Evolutionary conservation across 1,140 invertebrate genomes (phyloP).

Genomic region (Drosophila leontia): DNA sequence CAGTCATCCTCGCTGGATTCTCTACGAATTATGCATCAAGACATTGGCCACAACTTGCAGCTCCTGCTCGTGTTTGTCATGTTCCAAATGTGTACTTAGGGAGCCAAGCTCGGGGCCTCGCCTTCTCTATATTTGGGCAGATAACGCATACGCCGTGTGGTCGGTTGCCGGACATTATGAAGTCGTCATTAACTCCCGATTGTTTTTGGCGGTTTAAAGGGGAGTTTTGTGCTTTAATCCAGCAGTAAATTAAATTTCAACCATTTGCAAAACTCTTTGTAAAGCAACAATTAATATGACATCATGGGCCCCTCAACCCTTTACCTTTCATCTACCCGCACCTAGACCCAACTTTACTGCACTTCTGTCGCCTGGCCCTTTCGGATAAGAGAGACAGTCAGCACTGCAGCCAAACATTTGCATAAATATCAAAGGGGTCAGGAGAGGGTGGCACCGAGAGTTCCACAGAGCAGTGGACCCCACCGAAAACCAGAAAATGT

Average conservation of each 20-base stretch:
- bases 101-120: neutral
- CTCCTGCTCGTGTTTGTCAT: constrained; percentile 25
- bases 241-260: neutral
- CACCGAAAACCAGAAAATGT: constrained; percentile 39
- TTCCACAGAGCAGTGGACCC: neutral
- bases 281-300: constrained; percentile 38
- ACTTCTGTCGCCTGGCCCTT: constrained; percentile 34
- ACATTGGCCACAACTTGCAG: constrained; percentile 56
- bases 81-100: constrained; percentile 6
- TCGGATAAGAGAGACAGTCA: constrained; percentile 37
- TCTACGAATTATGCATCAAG: constrained; percentile 62
- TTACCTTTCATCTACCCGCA: neutral
- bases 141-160: constrained; percentile 72
- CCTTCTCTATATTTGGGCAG: constrained; percentile 43
- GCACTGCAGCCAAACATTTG: constrained; percentile 50
- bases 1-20: constrained; percentile 6
- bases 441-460: neutral
- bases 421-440: constrained; percentile 48
- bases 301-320: constrained; percentile 40
- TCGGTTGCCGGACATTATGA: constrained; percentile 28
- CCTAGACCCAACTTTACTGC: neutral
- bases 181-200: constrained; percentile 12
- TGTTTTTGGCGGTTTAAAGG: constrained; percentile 13
- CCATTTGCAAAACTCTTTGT: neutral
- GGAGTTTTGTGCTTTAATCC: neutral